Evolutionary conservation across 2,113 vertebrate genomes (phyloP).

Genomic region (Manacus vitellinus): DNA sequence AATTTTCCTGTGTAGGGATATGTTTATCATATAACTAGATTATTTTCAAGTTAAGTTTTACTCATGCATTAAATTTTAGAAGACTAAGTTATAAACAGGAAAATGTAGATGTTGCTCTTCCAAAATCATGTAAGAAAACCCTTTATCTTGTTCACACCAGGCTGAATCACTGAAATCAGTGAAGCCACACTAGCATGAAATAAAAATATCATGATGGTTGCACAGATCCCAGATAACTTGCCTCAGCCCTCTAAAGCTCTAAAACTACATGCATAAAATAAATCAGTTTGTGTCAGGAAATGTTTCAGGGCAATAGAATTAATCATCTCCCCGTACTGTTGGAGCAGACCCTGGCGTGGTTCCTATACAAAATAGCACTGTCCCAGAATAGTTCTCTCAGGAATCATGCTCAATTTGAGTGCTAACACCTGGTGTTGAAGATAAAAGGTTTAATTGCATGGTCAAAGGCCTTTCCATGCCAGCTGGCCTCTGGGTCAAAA

Average conservation of each 20-base stretch:
- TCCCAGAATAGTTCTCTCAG: not conserved
- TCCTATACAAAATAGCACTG: not conserved
- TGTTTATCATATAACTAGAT: not conserved
- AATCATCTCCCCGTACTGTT: not conserved
- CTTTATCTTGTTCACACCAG: not conserved
- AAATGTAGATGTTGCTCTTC: not conserved
- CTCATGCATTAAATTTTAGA: not conserved
- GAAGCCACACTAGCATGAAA: not conserved
- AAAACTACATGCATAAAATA: not conserved
- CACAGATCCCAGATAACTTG: not conserved
- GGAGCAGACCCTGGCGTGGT: not conserved
- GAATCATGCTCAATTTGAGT: not conserved
- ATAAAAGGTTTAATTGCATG: not conserved
- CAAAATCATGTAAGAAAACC: not conserved
- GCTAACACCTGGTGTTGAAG: conserved; percentile 19
- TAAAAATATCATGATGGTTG: not conserved
- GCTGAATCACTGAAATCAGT: not conserved
- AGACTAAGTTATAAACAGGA: not conserved
- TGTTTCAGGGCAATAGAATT: not conserved
- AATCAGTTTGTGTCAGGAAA: not conserved
- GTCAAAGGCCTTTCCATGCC: not conserved
- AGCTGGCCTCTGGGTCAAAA: not conserved
- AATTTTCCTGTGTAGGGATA: not conserved
- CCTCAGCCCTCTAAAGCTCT: not conserved
- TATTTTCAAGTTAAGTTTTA: not conserved